These are phyloP conservation scores for Bos indicus DNA, from an alignment of 2,113 vertebrate species.

Conservation along the genomic window DNA sequence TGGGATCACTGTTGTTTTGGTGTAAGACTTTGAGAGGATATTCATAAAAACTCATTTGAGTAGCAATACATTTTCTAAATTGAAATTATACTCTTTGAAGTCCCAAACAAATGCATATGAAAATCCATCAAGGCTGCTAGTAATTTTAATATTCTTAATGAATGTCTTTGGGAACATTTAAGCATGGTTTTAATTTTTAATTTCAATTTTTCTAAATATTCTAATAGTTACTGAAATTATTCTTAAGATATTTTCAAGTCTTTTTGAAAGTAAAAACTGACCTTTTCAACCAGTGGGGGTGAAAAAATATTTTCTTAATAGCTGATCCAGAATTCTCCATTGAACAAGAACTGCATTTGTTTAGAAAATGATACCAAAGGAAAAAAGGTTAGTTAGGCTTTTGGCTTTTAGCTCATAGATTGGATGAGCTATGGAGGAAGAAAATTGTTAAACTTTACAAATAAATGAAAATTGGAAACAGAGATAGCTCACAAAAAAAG, in stretches of 20 bases:
- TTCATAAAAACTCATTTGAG: neutral
- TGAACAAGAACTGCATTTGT: neutral
- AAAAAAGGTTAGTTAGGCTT: neutral
- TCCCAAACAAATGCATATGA: neutral
- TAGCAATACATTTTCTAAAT: neutral
- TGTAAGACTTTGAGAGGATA: neutral
- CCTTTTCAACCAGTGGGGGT: neutral
- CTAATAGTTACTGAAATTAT: neutral
- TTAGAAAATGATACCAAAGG: neutral
- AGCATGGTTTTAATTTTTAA: neutral
- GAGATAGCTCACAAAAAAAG: neutral
- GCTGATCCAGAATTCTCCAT: neutral
- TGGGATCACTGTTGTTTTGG: neutral
- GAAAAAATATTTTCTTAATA: neutral
- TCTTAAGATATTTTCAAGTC: neutral
- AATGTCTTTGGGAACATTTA: neutral
- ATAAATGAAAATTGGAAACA: neutral
- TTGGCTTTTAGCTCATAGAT: neutral
- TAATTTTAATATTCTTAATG: neutral
- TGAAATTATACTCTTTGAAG: neutral
- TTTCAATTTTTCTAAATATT: neutral
- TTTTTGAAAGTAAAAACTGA: neutral
- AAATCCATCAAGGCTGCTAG: neutral
- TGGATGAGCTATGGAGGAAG: neutral
- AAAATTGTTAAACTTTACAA: neutral